phyloP scores from a whole-genome alignment of 2,888 invertebrate species.

The Lasioglossum leucozonium region DNA sequence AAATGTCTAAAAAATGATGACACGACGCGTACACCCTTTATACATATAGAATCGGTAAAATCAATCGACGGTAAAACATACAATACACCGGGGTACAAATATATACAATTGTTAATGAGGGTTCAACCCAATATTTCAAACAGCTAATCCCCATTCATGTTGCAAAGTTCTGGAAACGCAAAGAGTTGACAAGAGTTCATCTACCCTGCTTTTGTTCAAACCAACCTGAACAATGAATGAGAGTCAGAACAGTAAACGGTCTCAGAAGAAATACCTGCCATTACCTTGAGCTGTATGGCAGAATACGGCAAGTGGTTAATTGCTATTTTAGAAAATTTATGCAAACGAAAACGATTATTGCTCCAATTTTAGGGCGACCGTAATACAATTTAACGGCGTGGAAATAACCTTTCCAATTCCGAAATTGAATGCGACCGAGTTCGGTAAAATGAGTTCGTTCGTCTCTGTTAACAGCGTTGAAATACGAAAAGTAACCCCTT shows the following conservation, averaged over 20 bases:
- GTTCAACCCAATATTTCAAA: no score
- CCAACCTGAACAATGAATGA: background rate
- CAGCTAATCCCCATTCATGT: no score
- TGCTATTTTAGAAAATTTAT: no score
- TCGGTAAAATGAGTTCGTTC: background rate
- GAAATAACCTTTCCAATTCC: background rate
- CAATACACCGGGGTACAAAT: no score
- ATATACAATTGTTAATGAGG: no score
- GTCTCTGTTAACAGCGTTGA: conserved; percentile 14
- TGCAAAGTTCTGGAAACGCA: no score
- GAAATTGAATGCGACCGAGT: background rate
- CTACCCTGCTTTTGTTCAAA: background rate
- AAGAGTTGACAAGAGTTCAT: no score
- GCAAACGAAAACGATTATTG: background rate
- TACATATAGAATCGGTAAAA: no score
- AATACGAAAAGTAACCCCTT: conserved; percentile 44
- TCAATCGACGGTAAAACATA: no score
- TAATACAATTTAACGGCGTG: background rate
- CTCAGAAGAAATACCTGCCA: background rate
- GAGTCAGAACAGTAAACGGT: background rate
- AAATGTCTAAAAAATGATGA: no score
- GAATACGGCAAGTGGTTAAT: background rate
- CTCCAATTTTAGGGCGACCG: background rate
- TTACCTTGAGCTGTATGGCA: fast-evolving
- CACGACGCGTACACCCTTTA: no score